phyloP scores from a whole-genome alignment of 2,113 vertebrate species.

The Atlantisia rogersi region DNA sequence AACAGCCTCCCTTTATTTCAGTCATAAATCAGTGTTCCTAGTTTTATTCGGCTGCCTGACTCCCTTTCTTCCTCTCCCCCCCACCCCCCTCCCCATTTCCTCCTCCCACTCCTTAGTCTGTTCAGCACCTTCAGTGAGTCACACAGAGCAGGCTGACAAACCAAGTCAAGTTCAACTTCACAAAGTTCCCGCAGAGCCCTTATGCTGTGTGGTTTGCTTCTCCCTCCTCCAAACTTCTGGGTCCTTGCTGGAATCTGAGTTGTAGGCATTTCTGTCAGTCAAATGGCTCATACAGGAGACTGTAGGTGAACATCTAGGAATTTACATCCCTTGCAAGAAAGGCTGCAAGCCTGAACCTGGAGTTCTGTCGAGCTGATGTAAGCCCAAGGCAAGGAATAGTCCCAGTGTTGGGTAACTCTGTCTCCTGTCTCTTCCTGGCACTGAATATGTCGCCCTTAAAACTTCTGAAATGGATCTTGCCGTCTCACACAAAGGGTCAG shows the following conservation, averaged over 20 bases:
- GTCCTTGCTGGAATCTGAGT: background rate
- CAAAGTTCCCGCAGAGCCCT: slow-evolving; percentile 16
- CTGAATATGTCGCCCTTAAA: background rate
- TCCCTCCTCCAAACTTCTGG: background rate
- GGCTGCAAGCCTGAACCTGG: background rate
- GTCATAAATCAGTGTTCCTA: slow-evolving; percentile 20
- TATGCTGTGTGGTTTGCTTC: background rate
- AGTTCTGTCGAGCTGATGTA: background rate
- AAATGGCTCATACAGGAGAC: background rate
- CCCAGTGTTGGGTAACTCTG: background rate
- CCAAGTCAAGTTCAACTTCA: slow-evolving; percentile 36
- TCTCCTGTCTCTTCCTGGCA: background rate
- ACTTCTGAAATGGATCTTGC: background rate
- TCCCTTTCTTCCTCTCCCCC: slow-evolving; percentile 36
- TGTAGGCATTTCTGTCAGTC: background rate
- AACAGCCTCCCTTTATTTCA: background rate
- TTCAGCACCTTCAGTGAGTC: slow-evolving; percentile 57
- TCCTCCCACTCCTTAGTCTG: slow-evolving; percentile 66
- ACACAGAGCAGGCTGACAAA: slow-evolving; percentile 53
- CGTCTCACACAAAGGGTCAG: background rate
- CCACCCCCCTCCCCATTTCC: background rate
- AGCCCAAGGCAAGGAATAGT: background rate
- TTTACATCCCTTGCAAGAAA: background rate
- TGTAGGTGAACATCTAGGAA: background rate
- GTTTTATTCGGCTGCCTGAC: slow-evolving; percentile 31